Base-by-base conservation (phyloP, 2,797 vertebrate genomes). In the Erethizon dorsatum region DNA sequence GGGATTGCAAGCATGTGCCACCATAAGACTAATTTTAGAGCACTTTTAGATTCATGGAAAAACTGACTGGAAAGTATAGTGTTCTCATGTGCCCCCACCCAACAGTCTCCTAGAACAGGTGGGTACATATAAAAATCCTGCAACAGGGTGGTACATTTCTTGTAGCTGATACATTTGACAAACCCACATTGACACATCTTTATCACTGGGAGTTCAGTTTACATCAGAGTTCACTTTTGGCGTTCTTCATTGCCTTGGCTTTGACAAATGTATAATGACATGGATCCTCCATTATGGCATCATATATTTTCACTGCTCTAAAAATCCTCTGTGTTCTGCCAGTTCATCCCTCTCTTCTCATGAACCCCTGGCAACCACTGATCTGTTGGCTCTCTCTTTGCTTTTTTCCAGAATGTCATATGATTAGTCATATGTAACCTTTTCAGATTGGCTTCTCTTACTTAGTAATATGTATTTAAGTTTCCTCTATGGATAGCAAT, bases 61-160 rank as follows among this genome's bases (percentile, higher is more conserved):
- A 31, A 1, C 6, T 52, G 47, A 85, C 15, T 67, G 37, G 84
- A 90, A 71, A 86, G 26, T 56, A 9, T 18, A 47, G 45, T 5
- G 24, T 85, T 71, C 22, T 63, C 31, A 2, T 24, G 2, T 8
- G 1, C 7, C 18, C 0, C 2, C 5, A 5, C 14, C 20, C 5
- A 0, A 10, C 33, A 28, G n/a, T 47, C 26, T 41, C 50, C 56
- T 50, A 5, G 0, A 1, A 31, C 24, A 50, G 12, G 45, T 28
- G 14, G 73, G 45, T 28, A 47, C 73, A 15, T 50, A 47, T 13
- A 50, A 50, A 47, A 6, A n/a, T 17, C 52, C 24, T 2, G 50
- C 24, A 28, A 5, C 6, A 12, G 24, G 50, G 50, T 1, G n/a
- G 67, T 20, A 17, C 10, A 17, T 56, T 75, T n/a, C 26, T 37